These are phyloP conservation scores for Gastracanthus pulcherrimus DNA, from an alignment of 2,888 invertebrate genomes.

Conservation along the genomic window DNA sequence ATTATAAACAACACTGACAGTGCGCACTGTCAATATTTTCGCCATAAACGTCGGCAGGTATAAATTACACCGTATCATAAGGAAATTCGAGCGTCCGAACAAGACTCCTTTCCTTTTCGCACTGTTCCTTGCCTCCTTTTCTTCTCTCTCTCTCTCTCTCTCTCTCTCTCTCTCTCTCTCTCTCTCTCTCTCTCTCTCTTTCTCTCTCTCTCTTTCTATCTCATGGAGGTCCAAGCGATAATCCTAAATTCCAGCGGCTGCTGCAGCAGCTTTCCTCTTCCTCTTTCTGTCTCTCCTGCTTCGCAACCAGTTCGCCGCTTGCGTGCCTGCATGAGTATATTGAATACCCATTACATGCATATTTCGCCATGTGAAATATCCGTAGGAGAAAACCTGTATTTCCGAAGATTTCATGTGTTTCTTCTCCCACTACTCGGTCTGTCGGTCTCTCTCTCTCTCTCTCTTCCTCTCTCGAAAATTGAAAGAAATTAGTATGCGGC, in stretches of 20 bases:
- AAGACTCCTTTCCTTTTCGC: too few species aligned
- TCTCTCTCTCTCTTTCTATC: background rate
- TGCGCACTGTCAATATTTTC: too few species aligned
- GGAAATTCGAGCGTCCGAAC: slow-evolving; percentile 11
- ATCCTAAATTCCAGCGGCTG: slow-evolving; percentile 38
- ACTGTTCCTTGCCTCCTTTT: too few species aligned
- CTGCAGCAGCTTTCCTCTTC: slow-evolving; percentile 26
- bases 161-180: too few species aligned
- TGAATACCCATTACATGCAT: too few species aligned
- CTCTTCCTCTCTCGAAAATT: background rate
- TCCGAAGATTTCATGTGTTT: too few species aligned
- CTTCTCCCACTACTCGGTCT: too few species aligned
- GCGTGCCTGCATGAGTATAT: background rate
- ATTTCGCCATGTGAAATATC: slow-evolving; percentile 9
- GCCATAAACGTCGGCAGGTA: background rate
- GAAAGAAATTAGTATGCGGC: background rate
- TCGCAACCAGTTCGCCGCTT: slow-evolving; percentile 5
- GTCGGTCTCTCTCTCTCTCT: too few species aligned
- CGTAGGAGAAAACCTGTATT: background rate
- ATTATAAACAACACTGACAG: too few species aligned
- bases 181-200: too few species aligned
- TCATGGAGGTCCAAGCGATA: slow-evolving; percentile 26
- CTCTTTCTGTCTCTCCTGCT: background rate
- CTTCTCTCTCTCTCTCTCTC: too few species aligned
- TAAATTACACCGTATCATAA: slow-evolving; percentile 16